Percentiles rank a stretch among this genome's conserved stretches.
phyloP scores from a whole-genome alignment of 2,797 vertebrate species.

The Enteromius viviparus region DNA sequence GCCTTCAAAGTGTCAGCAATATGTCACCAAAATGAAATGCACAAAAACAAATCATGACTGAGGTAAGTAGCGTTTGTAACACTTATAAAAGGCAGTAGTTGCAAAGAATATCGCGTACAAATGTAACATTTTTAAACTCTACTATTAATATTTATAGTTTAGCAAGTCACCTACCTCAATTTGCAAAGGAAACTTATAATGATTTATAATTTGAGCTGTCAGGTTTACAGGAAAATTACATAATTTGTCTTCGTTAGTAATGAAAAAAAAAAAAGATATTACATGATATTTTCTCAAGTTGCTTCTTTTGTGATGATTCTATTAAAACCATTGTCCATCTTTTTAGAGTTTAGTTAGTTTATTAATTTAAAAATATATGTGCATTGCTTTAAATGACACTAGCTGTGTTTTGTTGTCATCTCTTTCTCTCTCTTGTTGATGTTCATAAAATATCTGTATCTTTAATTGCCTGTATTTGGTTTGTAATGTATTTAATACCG shows the following conservation, averaged over 20 bases:
- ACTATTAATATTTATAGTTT: too few relatives aligned
- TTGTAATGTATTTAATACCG: too few relatives aligned
- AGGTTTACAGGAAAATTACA: not conserved
- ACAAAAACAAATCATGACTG: constrained; percentile 17
- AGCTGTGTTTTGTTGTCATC: not conserved
- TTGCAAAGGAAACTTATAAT: not conserved
- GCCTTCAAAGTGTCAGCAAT: constrained; percentile 58
- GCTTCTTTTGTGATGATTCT: not conserved
- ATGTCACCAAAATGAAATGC: constrained; percentile 54
- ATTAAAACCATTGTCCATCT: not conserved
- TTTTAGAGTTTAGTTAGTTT: not conserved
- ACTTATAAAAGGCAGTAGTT: not conserved
- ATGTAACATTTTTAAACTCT: too few relatives aligned
- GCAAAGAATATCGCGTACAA: not conserved
- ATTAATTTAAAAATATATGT: not conserved
- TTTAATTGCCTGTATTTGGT: not conserved
- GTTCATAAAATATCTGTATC: not conserved
- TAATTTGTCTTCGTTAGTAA: not conserved
- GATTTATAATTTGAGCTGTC: not conserved
- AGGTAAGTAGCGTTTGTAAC: not conserved
- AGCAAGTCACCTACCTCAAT: not conserved
- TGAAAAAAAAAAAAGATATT: not conserved
- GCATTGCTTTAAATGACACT: not conserved
- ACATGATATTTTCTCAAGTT: not conserved
- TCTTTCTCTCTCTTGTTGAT: not conserved